Percentiles rank a stretch among this genome's conserved stretches.
Conservation (phyloP, 2,888 invertebrate species). For the Ophion ventricosus region DNA sequence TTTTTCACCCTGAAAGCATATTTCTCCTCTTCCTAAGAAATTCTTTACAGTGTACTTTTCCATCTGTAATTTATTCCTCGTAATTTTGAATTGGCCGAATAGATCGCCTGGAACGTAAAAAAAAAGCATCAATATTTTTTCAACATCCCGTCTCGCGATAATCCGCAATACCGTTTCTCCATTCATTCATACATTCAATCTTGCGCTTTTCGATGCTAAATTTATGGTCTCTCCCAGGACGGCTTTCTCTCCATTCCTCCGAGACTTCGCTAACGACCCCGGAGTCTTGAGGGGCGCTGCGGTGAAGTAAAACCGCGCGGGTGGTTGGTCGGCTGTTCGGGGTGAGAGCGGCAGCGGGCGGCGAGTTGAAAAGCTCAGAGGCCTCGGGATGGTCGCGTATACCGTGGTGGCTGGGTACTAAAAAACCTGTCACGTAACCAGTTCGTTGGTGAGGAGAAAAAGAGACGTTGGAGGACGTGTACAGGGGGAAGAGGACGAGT, state of each 20-base stretch:
- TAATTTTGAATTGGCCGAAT: too few species aligned
- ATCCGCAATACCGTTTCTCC: background rate
- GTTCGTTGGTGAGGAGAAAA: slow-evolving; percentile 69
- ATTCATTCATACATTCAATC: background rate
- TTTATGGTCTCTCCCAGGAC: background rate
- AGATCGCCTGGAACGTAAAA: background rate
- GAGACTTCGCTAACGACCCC: slow-evolving; percentile 48
- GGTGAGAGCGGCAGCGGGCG: slow-evolving; percentile 25
- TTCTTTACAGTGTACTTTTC: too few species aligned
- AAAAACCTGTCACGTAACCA: slow-evolving; percentile 84
- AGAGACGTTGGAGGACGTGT: slow-evolving; percentile 12
- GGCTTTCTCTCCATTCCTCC: background rate
- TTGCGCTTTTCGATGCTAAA: slow-evolving; percentile 12
- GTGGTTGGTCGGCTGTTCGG: background rate
- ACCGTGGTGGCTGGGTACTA: slow-evolving; percentile 82
- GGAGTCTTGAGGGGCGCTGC: slow-evolving; percentile 10
- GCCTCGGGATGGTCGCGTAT: slow-evolving; percentile 10
- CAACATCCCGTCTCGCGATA: background rate
- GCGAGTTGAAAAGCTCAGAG: slow-evolving; percentile 50
- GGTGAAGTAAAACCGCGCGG: background rate
- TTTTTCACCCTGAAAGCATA: too few species aligned
- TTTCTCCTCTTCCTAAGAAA: too few species aligned
- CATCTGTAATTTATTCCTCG: too few species aligned
- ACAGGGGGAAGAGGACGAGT: slow-evolving; percentile 25
- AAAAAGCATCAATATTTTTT: background rate